Base-by-base conservation (phyloP, 2,888 invertebrate genomes). In the Tetragonisca angustula region DNA sequence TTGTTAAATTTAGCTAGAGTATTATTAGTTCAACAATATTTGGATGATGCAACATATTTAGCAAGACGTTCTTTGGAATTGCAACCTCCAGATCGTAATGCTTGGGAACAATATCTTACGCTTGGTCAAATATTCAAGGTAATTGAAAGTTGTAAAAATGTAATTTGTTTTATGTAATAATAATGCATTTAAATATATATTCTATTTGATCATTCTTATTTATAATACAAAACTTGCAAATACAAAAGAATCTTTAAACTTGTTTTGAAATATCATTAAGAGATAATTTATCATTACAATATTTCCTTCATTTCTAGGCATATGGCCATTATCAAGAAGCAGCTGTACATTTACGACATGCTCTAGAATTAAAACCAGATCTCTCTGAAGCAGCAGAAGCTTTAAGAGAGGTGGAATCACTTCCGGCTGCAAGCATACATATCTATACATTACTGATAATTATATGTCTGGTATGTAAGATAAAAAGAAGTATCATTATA, bases 71-170 rank as follows among this genome's bases (percentile, higher is more conserved):
- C 98, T 21, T 95, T 98, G 62, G 98, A 98, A 92, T 97, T 98
- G 80, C 97, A 97, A 93, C 97, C 97, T 50, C 97, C 97, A 0
- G 98, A 98, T 92, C 97, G 97, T 92, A 97, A 97, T 93, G 97
- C 98, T 3, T 98, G 98, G 98, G 97, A 98, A 92, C 98, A 98
- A 94, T 98, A 98, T 95, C 98, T 98, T 94, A 98, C 98, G 11
- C 96, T 98, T 76, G 98, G 98, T 11, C 98, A 98, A 95, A 98
- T 98, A 94, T 97, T 98, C 93, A 98, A 98, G 95, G 95, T 95
- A 83, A 73, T 27, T 56, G 24, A 74, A 67, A 59, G 56, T 71
- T 68, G 50, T 62, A 36, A 11, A 15, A 70, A 21, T 32, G 32
- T 61, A 61, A 61, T 27, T 17, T 61, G 27, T 27, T 61, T 27